Base-by-base conservation (phyloP, 1,140 invertebrate genomes). In the Drosophila bipectinata region DNA sequence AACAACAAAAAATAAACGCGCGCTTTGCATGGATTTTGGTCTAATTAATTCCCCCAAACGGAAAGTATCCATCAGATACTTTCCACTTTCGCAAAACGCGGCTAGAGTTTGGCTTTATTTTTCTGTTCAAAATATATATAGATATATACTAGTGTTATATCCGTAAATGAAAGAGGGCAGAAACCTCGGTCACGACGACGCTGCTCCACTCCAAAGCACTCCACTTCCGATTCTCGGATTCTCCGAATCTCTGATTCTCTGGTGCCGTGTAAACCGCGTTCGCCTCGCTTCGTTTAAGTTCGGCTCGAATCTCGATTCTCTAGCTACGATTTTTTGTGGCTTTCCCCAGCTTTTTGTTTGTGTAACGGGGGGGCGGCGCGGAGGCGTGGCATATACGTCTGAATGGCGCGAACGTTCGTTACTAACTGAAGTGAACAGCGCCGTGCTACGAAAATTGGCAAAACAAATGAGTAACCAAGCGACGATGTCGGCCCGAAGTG, bases 401-500 rank as follows among this genome's bases (percentile, higher is more conserved):
- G 75, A 28, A 37, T 63, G 60, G 32, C 79, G 60, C 84, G 71
- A 88, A 67, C 52, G 79, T 58, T 88, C 79, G 76, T 62, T 83
- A 73, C 64, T 83, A 88, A 88, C 79, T 83, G 83, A 89, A 83
- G 24, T n/a, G 58, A 18, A 21, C 9, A 15, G 14, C 41, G 12
- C 32, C 3, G 77, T 77, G 74, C 78, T 82, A 87, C 78, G 61
- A 79, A 89, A 88, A 88, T 88, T 88, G 83, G 83, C 83, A 89
- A 88, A 88, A 88, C 83, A 88, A 77, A 83, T 89, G 83, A 88
- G 83, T 88, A 88, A 88, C 83, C 84, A 88, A 88, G 83, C 79
- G 84, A 77, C 74, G 63, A 12, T 37, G 34, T 37, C 30, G n/a
- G 26, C 44, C 12, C 59, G 39, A 34, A 15, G 41, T 44, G 41